These are phyloP conservation scores for Tetranychus truncatus DNA, from an alignment of 2,888 invertebrate species.

Conservation along the genomic window DNA sequence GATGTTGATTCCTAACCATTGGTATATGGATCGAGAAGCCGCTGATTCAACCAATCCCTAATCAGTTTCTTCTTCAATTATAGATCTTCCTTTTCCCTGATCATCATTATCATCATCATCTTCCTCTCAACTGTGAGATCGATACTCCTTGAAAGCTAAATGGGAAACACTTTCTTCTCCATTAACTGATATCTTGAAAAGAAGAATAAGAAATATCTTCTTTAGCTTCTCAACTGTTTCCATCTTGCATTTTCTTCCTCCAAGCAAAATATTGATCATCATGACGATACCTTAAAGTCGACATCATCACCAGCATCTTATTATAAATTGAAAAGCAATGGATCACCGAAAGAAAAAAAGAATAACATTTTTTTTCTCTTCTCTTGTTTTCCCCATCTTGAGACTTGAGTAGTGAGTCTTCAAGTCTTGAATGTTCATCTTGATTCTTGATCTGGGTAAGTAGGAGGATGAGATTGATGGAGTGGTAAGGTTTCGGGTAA, in stretches of 20 bases:
- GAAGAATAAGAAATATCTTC: not conserved
- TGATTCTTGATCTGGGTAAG: not conserved
- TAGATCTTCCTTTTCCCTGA: not conserved
- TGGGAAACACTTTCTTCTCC: not conserved
- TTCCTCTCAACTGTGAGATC: not conserved
- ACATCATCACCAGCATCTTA: not conserved
- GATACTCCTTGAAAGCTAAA: not conserved
- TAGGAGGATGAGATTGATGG: not conserved
- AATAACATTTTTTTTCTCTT: not conserved
- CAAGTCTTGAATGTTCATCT: too few species aligned
- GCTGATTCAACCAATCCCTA: slow-evolving; percentile 1
- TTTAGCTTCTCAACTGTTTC: not conserved
- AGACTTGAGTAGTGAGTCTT: too few species aligned
- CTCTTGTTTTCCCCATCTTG: too few species aligned
- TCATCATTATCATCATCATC: not conserved
- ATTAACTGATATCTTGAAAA: not conserved
- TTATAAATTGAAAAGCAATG: not conserved
- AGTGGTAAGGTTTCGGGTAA: not conserved
- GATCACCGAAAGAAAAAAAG: not conserved
- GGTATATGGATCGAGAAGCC: not conserved
- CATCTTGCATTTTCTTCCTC: not conserved
- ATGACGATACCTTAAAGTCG: not conserved
- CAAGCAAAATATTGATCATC: not conserved
- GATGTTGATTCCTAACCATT: not conserved
- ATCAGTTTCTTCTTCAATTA: not conserved